Evolutionary conservation across 2,888 invertebrate species (phyloP).

Genomic region (Clivina fossor): DNA sequence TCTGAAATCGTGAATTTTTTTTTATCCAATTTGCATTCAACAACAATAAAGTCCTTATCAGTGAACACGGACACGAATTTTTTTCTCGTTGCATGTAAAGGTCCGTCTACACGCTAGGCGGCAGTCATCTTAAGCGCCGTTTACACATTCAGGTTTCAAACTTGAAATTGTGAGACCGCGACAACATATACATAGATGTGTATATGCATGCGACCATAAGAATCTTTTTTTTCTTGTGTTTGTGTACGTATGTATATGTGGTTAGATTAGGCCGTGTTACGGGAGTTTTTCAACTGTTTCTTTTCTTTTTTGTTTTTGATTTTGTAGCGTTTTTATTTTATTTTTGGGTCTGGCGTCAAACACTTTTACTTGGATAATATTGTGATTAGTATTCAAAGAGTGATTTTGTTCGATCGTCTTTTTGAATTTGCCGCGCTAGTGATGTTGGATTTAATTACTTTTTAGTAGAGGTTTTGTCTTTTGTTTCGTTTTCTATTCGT

Average conservation of each 20-base stretch:
- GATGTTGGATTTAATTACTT: no score
- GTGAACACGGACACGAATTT: slow-evolving; percentile 14
- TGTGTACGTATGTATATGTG: slow-evolving; percentile 1
- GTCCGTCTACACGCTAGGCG: neutral
- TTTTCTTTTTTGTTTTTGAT: slow-evolving; percentile 4
- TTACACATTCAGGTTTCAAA: slow-evolving; percentile 15
- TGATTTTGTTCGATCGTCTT: no score
- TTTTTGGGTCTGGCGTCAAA: no score
- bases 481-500: no score
- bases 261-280: neutral
- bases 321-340: slow-evolving; percentile 1
- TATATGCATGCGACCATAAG: neutral
- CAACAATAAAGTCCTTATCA: slow-evolving; percentile 23
- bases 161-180: neutral
- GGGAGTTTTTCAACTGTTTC: no score
- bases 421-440: no score
- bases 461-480: no score
- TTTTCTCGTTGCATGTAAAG: neutral
- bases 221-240: neutral
- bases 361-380: slow-evolving; percentile 20
- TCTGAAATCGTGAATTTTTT: neutral
- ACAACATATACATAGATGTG: neutral
- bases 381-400: slow-evolving; percentile 20
- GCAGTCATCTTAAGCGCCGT: neutral
- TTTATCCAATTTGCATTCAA: slow-evolving; percentile 19